Conservation (phyloP, 2,797 vertebrate species). For the Chaenodraco wilsoni region DNA sequence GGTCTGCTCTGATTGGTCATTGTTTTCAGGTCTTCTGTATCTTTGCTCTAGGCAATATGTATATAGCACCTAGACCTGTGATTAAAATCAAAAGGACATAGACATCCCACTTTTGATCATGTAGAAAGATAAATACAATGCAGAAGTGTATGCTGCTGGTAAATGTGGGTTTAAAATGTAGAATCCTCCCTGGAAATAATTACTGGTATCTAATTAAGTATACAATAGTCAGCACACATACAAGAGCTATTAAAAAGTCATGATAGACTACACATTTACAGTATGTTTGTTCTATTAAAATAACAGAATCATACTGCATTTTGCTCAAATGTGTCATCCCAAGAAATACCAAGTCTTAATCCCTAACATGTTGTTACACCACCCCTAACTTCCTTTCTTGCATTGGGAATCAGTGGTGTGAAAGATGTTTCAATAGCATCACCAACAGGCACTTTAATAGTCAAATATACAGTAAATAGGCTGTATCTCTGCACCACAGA, state of each 20-base stretch:
- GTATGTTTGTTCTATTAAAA: not conserved
- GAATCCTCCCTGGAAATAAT: no score
- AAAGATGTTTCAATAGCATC: not conserved
- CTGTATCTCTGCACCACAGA: not conserved
- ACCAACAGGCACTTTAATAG: constrained; percentile 1
- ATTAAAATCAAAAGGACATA: no score
- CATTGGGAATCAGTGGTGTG: not conserved
- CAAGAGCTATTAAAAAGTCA: not conserved
- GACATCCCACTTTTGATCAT: no score
- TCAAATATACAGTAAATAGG: not conserved
- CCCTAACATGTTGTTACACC: not conserved
- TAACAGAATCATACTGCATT: not conserved
- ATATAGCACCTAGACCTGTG: no score
- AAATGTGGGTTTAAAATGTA: not conserved
- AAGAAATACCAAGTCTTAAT: not conserved
- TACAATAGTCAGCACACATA: not conserved
- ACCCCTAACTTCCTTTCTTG: constrained; percentile 1
- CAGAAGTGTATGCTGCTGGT: not conserved
- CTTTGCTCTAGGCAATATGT: no score
- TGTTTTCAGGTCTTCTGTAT: no score
- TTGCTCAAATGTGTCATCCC: not conserved
- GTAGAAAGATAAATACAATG: not conserved
- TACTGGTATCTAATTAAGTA: not conserved
- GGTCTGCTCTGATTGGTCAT: no score
- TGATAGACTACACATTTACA: not conserved